Base-by-base conservation (phyloP, 2,888 invertebrate genomes). In the Amphipoea oculea region DNA sequence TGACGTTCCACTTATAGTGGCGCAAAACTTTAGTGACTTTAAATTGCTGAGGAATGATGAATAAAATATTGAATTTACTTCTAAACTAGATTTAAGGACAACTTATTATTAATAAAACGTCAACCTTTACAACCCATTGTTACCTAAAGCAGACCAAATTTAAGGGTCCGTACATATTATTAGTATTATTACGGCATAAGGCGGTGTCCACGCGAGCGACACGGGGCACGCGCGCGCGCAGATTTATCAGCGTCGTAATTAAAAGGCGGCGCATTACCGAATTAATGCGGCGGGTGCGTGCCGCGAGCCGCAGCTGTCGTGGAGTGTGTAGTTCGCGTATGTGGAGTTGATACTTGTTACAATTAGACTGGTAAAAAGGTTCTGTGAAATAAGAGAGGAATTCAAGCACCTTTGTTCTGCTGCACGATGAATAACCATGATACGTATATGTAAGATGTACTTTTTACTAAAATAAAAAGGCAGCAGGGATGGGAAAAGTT, bases 221-320 rank as follows among this genome's bases (percentile, higher is more conserved):
- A 90, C 91, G 93, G 36, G 36, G 92, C 95, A 93, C 95, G 94
- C 94, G 94, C 92, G 89, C 91, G 96, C 96, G 96, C 96, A 95
- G 96, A 97, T 97, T 97, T 97, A 96, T 96, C 96, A 96, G 95
- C 91, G 89, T 79, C 93, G 92, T 96, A 96, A 97, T 97, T 96
- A 96, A 97, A 96, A 95, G 93, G 96, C 95, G 94, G 93, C 93
- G 93, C 95, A 96, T 96, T 96, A 96, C 94, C 94, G 94, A 94
- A 94, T 93, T 95, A 95, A 95, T 94, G 92, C 91, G 92, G 90
- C 89, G 95, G 94, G 96, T 95, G 95, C 95, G 95, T 92, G 94
- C 91, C 91, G 89, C 90, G 91, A 92, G 91, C 89, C 91, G 95
- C 96, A 96, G 96, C 96, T 96, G 96, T 96, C 95, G 93, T 83